Base-by-base conservation (phyloP, 2,888 invertebrate species). In the Tolmerus cingulatus region DNA sequence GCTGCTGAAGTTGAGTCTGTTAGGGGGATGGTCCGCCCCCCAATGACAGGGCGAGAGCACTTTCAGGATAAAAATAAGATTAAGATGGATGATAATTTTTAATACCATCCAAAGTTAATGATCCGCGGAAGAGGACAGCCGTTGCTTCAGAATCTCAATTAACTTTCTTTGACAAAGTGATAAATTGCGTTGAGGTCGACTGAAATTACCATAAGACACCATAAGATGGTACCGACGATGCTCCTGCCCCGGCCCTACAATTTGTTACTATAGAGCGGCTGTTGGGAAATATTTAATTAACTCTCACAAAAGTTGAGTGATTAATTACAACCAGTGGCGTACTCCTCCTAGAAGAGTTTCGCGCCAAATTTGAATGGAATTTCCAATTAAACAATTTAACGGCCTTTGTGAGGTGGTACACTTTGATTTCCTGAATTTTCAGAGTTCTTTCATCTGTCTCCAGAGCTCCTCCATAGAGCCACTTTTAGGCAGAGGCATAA, bases 131-230 rank as follows among this genome's bases (percentile, higher is more conserved):
- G 30, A 81, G 81, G 55, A 81, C 81, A 81, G 81, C 81, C 51
- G 55, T 81, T 81, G 37, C 46, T 46, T 30, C 30, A 55, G 81
- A 81, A 51, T 81, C 55, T 30, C 81, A 81, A 81, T 81, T 81
- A 81, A 81, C 81, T 81, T 81, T 81, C 81, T 81, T 81, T 81
- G 81, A 81, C 81, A 81, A 81, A 46, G 81, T 55, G 81, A 81
- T 81, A 81, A 81, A 81, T 81, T 81, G 34, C 55, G 51, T 55
- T 81, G 81, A 81, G 81, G 81, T 81, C 81, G 51, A 1, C 79
- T 43, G 46, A 79, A 79, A 79, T 79, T 79, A 79, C 79, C 79
- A 79, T 46, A 46, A 79, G 79, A 43, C 79, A 79, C 51, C 27
- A 30, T 40, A 55, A 55, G 81, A 81, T 66, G 66, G 40, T 40